phyloP scores from a whole-genome alignment of 2,113 vertebrate species.

The Isurus oxyrinchus region DNA sequence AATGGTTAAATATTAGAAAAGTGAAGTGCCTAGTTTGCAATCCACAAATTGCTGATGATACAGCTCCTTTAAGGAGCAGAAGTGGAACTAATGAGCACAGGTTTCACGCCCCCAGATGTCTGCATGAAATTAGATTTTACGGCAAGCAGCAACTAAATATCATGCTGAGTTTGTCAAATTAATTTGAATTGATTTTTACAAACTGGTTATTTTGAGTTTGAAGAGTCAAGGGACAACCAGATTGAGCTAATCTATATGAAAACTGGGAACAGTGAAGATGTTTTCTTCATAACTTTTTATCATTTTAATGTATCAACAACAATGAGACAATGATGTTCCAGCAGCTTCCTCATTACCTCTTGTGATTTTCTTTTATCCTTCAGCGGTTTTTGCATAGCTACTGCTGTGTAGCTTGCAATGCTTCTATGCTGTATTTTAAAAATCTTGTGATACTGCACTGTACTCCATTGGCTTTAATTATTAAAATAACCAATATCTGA shows the following conservation, averaged over 20 bases:
- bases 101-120: slow-evolving; percentile 18
- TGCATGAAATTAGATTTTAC: slow-evolving; percentile 29
- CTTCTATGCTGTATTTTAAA: not conserved
- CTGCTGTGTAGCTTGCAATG: no score
- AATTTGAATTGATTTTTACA: slow-evolving; percentile 23
- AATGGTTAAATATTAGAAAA: not conserved
- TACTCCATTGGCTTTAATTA: slow-evolving; percentile 6
- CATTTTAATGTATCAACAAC: not conserved
- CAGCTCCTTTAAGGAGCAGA: slow-evolving; percentile 17
- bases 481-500: not conserved
- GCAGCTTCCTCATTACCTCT: not conserved
- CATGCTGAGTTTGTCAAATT: slow-evolving; percentile 27
- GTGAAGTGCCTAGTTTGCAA: not conserved
- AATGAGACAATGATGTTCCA: not conserved
- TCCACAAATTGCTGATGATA: not conserved
- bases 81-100: slow-evolving; percentile 30
- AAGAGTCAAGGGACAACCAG: not conserved
- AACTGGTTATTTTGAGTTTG: slow-evolving; percentile 13
- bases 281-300: not conserved
- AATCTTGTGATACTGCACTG: not conserved
- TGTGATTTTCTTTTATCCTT: slow-evolving; percentile 29
- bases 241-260: not conserved
- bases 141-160: not conserved
- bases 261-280: not conserved
- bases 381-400: not conserved